These are phyloP conservation scores for Aplidium turbinatum DNA, from an alignment of 23 tunicate species.

Conservation along the genomic window DNA sequence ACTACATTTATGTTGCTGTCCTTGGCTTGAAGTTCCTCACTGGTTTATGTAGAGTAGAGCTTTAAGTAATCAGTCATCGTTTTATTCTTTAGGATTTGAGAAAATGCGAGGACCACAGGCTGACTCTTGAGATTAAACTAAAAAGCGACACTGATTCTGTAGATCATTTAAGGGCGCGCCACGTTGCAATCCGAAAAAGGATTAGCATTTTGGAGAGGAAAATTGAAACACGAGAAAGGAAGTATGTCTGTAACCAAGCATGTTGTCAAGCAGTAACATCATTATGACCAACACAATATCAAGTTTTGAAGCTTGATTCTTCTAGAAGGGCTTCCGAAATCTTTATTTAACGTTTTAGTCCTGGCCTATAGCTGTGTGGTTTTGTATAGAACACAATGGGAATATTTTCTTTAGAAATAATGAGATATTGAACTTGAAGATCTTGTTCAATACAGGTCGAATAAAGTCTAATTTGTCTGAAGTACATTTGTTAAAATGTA, in stretches of 20 bases:
- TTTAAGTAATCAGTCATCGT: no score
- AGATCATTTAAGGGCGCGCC: conserved; percentile 55
- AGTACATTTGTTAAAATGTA: background rate
- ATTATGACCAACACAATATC: no score
- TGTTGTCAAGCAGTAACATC: no score
- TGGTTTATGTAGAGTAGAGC: no score
- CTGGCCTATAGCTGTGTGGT: background rate
- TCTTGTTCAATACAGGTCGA: background rate
- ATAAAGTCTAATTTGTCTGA: background rate
- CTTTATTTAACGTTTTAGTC: background rate
- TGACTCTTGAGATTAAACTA: conserved; percentile 58
- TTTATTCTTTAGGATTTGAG: conserved; percentile 42
- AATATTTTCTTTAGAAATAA: no score
- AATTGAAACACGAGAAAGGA: conserved; percentile 77
- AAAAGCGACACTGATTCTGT: conserved; percentile 47
- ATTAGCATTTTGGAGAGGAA: conserved; percentile 37
- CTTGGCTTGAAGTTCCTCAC: no score
- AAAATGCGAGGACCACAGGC: conserved; percentile 39
- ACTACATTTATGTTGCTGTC: no score
- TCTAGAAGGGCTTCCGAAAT: no score
- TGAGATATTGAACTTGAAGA: no score
- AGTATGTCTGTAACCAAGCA: conserved; percentile 52
- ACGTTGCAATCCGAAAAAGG: conserved; percentile 58
- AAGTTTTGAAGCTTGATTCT: background rate
- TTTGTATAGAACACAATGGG: background rate